These are phyloP conservation scores for Podarcis lilfordi DNA, from an alignment of 2,797 vertebrate genomes.

Conservation along the genomic window DNA sequence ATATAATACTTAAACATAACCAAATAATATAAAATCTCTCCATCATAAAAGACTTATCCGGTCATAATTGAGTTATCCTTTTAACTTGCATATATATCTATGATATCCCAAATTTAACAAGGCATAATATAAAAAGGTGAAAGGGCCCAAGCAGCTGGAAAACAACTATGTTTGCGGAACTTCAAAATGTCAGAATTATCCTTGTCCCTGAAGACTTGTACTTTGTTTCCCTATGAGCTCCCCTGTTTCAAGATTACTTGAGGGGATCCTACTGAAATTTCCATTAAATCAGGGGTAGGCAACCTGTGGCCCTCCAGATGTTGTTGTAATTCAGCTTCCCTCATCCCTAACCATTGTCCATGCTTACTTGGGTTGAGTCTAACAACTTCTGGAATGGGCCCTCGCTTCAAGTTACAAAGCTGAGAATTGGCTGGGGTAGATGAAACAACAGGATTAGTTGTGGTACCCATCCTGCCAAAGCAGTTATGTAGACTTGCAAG, in stretches of 20 bases:
- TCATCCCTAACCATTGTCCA: too few species aligned
- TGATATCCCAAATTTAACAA: neutral
- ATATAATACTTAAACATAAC: constrained; percentile 12
- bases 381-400: too few species aligned
- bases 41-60: constrained; percentile 2
- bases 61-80: neutral
- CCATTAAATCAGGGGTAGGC: too few species aligned
- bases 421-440: neutral
- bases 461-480: neutral
- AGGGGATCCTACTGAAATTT: neutral
- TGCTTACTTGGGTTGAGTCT: too few species aligned
- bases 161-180: neutral
- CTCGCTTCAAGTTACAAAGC: neutral
- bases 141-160: neutral
- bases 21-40: neutral
- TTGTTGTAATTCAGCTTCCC: too few species aligned
- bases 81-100: neutral
- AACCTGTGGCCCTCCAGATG: too few species aligned
- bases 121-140: neutral
- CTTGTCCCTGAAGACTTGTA: neutral
- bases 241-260: neutral
- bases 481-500: neutral
- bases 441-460: neutral
- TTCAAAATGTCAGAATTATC: neutral
- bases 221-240: neutral